phyloP scores from a whole-genome alignment of 64 coral and sea anemone species.

The Anthopleura sola region DNA sequence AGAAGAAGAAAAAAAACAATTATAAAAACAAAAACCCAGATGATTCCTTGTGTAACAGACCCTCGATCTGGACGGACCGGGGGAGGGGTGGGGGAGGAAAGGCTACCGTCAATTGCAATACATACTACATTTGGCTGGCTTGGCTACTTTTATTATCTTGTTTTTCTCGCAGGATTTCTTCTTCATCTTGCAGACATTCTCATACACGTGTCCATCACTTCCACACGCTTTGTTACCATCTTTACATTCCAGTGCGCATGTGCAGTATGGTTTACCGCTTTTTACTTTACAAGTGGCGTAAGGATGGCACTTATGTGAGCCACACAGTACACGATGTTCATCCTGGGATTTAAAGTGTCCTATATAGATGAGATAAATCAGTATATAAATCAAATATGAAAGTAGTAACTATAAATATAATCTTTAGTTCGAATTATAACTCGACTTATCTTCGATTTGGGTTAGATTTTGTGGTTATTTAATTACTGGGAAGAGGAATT shows the following conservation, averaged over 20 bases:
- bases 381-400: too few relatives aligned
- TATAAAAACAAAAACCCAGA: background rate
- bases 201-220: background rate
- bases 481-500: too few relatives aligned
- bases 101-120: too few relatives aligned
- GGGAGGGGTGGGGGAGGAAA: too few relatives aligned
- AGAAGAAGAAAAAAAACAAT: background rate
- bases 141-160: conserved; percentile 6
- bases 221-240: background rate
- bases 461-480: too few relatives aligned
- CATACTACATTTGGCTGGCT: background rate
- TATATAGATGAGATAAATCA: too few relatives aligned
- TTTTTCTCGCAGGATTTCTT: conserved; percentile 14
- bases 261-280: background rate
- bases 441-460: too few relatives aligned
- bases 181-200: background rate
- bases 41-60: background rate
- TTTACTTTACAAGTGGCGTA: background rate
- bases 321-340: background rate
- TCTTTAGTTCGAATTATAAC: too few relatives aligned
- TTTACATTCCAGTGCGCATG: conserved; percentile 2
- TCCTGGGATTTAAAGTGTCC: background rate
- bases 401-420: too few relatives aligned
- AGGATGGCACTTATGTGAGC: background rate
- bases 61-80: background rate